Evolutionary conservation across 1,140 invertebrate genomes (phyloP).

Genomic region (Brachionus koreanus): DNA sequence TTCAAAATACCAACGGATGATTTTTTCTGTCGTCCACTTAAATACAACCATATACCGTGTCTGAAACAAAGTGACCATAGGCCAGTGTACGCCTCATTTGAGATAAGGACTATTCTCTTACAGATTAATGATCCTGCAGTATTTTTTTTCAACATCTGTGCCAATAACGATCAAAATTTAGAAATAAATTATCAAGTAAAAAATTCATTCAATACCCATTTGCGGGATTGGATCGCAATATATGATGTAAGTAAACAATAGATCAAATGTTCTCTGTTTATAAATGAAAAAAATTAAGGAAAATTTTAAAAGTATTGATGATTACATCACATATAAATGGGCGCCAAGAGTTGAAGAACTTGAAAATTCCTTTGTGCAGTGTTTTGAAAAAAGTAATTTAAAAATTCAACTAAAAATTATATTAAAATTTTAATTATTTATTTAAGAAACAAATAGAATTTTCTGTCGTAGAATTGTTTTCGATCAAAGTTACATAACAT

Average conservation of each 20-base stretch:
- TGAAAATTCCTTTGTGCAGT: background rate
- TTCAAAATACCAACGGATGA: background rate
- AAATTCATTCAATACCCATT: background rate
- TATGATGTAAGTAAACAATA: constrained; percentile 11
- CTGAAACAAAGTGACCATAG: constrained; percentile 40
- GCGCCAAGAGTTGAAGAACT: background rate
- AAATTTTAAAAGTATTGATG: constrained; percentile 9
- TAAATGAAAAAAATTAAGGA: background rate
- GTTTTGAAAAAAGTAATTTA: background rate
- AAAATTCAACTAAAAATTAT: background rate
- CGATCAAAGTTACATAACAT: background rate
- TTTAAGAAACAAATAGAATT: background rate
- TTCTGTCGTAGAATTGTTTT: background rate
- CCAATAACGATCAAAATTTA: constrained; percentile 1
- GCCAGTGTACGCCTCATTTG: constrained; percentile 11
- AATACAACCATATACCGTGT: background rate
- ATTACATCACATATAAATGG: constrained; percentile 33
- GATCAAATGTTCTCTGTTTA: background rate
- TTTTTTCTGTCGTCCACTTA: background rate
- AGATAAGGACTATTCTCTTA: background rate
- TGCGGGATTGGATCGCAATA: constrained; percentile 19
- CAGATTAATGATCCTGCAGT: background rate
- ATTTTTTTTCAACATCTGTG: background rate
- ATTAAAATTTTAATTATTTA: background rate
- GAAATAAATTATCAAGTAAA: constrained; percentile 3